A percentile compares a stretch with the other conserved stretches of the same genome.
Conservation (phyloP, 2,888 invertebrate genomes). For the Pristionchus entomophagus region DNA sequence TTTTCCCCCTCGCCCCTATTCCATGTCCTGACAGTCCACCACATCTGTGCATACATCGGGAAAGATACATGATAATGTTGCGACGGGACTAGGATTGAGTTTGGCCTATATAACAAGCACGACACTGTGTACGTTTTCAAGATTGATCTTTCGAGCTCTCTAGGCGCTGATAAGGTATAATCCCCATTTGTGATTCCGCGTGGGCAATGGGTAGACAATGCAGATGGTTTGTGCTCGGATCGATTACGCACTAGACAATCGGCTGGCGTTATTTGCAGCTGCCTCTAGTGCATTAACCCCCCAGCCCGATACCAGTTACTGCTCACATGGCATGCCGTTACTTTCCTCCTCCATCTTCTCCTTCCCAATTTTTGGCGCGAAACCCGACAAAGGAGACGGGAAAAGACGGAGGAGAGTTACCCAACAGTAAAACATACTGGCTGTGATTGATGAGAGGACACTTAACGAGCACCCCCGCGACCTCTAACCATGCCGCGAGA, state of each 20-base stretch:
- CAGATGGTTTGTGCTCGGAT: too few relatives aligned
- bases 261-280: background rate
- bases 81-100: too few relatives aligned
- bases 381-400: slow-evolving; percentile 1
- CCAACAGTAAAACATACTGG: slow-evolving; percentile 27
- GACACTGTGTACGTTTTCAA: too few relatives aligned
- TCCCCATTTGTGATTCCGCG: background rate
- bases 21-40: background rate
- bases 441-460: slow-evolving; percentile 9
- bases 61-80: slow-evolving; percentile 2
- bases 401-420: slow-evolving; percentile 4
- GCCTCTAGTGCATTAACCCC: background rate
- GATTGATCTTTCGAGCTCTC: too few relatives aligned
- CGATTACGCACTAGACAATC: background rate
- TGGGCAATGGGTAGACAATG: background rate
- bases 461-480: slow-evolving; percentile 7
- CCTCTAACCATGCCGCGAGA: background rate
- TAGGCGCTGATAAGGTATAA: background rate
- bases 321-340: slow-evolving; percentile 20
- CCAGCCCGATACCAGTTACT: background rate
- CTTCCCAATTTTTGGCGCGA: slow-evolving; percentile 14
- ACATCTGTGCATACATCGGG: background rate
- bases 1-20: background rate
- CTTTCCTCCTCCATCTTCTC: background rate
- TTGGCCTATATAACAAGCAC: too few relatives aligned